phyloP scores from a whole-genome alignment of 2,888 invertebrate species.

The Heliconius charithonia region DNA sequence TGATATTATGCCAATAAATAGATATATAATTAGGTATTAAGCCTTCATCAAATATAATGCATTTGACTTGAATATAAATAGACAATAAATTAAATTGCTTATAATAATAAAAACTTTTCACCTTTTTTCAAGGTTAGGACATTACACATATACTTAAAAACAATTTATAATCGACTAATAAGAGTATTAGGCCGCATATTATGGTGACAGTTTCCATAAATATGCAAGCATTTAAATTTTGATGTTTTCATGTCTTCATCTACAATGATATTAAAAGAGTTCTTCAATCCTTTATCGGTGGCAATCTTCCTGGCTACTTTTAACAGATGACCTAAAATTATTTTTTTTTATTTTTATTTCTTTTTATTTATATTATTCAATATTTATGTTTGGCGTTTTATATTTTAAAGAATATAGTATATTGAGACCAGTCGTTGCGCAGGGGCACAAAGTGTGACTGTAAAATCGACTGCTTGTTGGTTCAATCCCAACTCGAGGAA shows the following conservation, averaged over 20 bases:
- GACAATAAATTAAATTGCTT: no score
- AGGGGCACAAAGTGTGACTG: no score
- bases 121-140: neutral
- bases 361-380: neutral
- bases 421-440: no score
- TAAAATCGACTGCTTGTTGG: no score
- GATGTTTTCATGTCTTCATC: constrained; percentile 59
- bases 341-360: neutral
- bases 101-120: neutral
- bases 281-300: constrained; percentile 84
- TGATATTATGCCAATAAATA: neutral
- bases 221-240: constrained; percentile 61
- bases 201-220: constrained; percentile 67
- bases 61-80: neutral
- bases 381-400: neutral
- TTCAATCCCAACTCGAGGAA: no score
- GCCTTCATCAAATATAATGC: neutral
- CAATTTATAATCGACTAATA: constrained; percentile 56
- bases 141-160: neutral
- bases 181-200: constrained; percentile 69
- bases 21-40: neutral
- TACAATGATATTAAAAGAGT: constrained; percentile 66
- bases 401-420: constrained; percentile 14
- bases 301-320: constrained; percentile 91
- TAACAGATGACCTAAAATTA: constrained; percentile 88